phyloP scores from a whole-genome alignment of 2,888 invertebrate genomes.

The Herminia tarsipennalis region DNA sequence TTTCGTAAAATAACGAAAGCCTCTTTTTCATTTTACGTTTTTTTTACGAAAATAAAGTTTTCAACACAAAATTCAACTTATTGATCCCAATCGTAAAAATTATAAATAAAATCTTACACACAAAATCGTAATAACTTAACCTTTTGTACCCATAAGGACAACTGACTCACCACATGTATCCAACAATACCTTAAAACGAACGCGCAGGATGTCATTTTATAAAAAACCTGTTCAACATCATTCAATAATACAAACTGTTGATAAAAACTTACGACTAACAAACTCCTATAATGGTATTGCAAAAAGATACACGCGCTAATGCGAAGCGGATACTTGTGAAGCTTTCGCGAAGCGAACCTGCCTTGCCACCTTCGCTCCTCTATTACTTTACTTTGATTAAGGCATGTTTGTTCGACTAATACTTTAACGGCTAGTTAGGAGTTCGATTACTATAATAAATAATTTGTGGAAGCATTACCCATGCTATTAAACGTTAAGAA shows the following conservation, averaged over 20 bases:
- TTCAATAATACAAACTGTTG: conserved; percentile 78
- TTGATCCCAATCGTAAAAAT: conserved; percentile 81
- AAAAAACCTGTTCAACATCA: conserved; percentile 76
- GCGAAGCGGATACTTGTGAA: conserved; percentile 67
- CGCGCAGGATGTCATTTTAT: conserved; percentile 81
- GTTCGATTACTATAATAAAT: conserved; percentile 64
- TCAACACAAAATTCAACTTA: conserved; percentile 74
- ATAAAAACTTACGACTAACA: conserved; percentile 82
- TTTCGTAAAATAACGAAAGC: conserved; percentile 72
- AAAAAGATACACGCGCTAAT: conserved; percentile 57
- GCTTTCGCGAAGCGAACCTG: conserved; percentile 60
- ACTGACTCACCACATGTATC: conserved; percentile 68
- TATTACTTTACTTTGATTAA: conserved; percentile 53
- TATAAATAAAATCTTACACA: conserved; percentile 75
- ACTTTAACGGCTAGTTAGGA: conserved; percentile 71
- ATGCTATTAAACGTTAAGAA: conserved; percentile 63
- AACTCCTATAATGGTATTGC: conserved; percentile 67
- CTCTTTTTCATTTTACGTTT: conserved; percentile 64
- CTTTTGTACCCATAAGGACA: conserved; percentile 82
- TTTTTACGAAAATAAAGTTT: conserved; percentile 79
- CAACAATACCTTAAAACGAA: conserved; percentile 67
- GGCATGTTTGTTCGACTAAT: conserved; percentile 71
- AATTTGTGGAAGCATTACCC: conserved; percentile 76
- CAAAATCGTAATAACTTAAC: conserved; percentile 73
- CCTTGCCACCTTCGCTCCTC: conserved; percentile 31